Evolutionary conservation across 2,113 vertebrate species (phyloP), one percentile per base, ranked within the genome.

Genomic region (Notothenia rossii): DNA sequence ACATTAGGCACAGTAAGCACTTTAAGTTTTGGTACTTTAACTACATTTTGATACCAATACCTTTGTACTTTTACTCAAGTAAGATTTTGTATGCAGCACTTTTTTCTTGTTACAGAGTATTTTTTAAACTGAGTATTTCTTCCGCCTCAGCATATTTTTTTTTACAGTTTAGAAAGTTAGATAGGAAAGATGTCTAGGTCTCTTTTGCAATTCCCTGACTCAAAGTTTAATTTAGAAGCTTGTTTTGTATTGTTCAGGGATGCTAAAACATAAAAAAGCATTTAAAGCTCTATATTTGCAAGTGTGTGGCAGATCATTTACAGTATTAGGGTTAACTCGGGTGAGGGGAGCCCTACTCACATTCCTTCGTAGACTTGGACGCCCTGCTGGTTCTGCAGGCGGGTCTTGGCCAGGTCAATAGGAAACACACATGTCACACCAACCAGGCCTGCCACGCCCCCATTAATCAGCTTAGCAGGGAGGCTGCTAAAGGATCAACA

Each of bases 371-470:
- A 98, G 82, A 95, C 82, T 29, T 91, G 92, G 76, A 92, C 86
- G 1, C 96, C 96, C 80, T 96, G 96, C 93, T 97, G 97, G 89
- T 98, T 98, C 90, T 98, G 97, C 17, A 98, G 95, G 54, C 96
- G 94, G 17, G 97, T 98, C 94, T 98, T 97, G 72, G 97, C 96
- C 84, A 98, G 92, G 92, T 97, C 96, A 56, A 97, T 96, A 68
- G 96, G 97, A 90, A 98, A 97, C 65, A 98, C 96, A 49, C 97
- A 97, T 85, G 97, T 96, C 79, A 97, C 96, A 46, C 97, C 97
- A 77, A 97, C 95, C 58, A 98, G 94, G 56, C 97, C 97, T 2
- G 97, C 96, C 79, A 97, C 93, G 13, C 97, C 97, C 83, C 97
- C 97, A 54, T 96, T 96, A 94, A 97, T 96, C 93, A 97, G 95